Conservation (phyloP, 1,140 invertebrate species). For the Caenorhabditis brenneri region DNA sequence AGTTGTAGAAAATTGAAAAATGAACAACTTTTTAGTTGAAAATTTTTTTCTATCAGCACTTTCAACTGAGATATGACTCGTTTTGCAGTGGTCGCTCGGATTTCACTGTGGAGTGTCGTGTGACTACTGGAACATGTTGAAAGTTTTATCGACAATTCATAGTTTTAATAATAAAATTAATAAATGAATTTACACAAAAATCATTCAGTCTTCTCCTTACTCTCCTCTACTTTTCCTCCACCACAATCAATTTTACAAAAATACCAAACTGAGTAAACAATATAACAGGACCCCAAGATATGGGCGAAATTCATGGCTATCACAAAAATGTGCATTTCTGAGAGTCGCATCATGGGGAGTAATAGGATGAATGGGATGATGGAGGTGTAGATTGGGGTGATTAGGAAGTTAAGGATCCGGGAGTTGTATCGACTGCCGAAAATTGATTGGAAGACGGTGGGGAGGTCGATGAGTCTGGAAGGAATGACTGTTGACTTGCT, state of each 20-base stretch:
- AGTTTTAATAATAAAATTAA: background rate
- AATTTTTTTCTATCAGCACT: background rate
- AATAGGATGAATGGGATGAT: constrained; percentile 4
- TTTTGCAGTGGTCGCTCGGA: constrained; percentile 19
- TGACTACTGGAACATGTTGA: no score
- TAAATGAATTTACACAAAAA: background rate
- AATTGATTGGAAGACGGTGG: background rate
- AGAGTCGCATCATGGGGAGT: constrained; percentile 22
- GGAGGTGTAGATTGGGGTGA: background rate
- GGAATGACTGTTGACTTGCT: no score
- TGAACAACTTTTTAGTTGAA: background rate
- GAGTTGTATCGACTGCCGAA: background rate
- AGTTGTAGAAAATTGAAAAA: no score
- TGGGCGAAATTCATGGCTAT: background rate
- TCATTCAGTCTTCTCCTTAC: background rate
- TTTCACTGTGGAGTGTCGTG: constrained; percentile 21
- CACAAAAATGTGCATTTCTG: constrained; percentile 8
- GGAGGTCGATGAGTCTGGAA: constrained; percentile 17
- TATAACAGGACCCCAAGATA: background rate
- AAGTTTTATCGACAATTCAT: no score
- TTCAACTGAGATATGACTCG: background rate
- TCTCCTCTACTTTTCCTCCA: background rate
- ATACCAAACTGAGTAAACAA: background rate
- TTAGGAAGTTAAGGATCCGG: background rate
- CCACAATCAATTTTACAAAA: background rate